Evolutionary conservation across 2,888 invertebrate species (phyloP).

Genomic region (Drosophila acutilabella): DNA sequence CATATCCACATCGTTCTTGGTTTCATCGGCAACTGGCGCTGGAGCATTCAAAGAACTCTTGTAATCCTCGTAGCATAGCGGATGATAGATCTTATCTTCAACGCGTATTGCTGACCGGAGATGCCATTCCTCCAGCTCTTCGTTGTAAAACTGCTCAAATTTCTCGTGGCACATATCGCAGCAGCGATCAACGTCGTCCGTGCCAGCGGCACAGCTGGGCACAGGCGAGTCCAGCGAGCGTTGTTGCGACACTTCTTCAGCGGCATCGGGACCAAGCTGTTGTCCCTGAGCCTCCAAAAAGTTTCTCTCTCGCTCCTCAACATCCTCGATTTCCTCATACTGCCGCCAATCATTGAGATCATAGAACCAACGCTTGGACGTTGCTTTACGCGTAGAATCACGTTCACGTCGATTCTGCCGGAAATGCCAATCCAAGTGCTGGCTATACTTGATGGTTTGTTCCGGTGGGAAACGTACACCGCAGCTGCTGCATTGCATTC

Average conservation of each 20-base stretch:
- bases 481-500: conserved; percentile 98
- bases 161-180: conserved; percentile 97
- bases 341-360: conserved; percentile 96
- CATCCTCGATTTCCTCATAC: conserved; percentile 96
- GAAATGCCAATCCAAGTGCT: conserved; percentile 99
- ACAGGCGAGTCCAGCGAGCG: conserved; percentile 87
- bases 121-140: conserved; percentile 99
- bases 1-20: conserved; percentile 57
- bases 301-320: conserved; percentile 95
- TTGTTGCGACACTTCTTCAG: conserved; percentile 86
- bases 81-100: conserved; percentile 93
- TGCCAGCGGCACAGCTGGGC: conserved; percentile 90
- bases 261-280: conserved; percentile 86
- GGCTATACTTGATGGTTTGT: conserved; percentile 94
- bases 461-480: conserved; percentile 97
- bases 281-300: conserved; percentile 93
- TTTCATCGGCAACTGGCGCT: conserved; percentile 35
- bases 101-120: conserved; percentile 92
- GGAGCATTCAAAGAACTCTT: conserved; percentile 85
- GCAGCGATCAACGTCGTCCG: conserved; percentile 88
- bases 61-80: conserved; percentile 94
- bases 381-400: conserved; percentile 93
- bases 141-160: conserved; percentile 98
- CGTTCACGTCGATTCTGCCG: conserved; percentile 95
- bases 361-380: conserved; percentile 95